These are phyloP conservation scores for Malurus alboscapulatus DNA, from an alignment of 2,113 vertebrate species.

Conservation along the genomic window DNA sequence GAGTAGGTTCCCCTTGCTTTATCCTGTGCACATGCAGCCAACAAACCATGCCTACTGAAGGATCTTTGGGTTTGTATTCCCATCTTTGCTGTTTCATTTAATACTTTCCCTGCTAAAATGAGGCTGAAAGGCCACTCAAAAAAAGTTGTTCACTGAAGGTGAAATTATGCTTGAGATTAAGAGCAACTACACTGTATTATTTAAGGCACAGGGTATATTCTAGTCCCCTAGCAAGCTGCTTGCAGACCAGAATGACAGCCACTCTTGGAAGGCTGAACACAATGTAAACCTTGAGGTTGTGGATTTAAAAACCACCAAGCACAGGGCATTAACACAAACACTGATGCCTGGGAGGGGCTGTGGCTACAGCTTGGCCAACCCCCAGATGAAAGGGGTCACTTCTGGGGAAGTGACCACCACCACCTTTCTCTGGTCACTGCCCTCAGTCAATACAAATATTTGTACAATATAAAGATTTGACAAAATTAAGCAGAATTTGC, in stretches of 20 bases:
- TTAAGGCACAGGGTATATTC: background rate
- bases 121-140: background rate
- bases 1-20: background rate
- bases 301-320: background rate
- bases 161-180: background rate
- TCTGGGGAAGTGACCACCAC: background rate
- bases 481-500: background rate
- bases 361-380: background rate
- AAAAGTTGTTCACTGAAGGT: background rate
- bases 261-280: rapidly evolving
- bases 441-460: background rate
- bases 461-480: background rate
- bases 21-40: background rate
- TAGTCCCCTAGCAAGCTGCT: background rate
- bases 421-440: background rate
- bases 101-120: background rate
- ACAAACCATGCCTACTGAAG: background rate
- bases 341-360: background rate
- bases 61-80: background rate
- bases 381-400: background rate
- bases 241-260: background rate
- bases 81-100: background rate
- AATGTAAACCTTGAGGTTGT: background rate
- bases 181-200: background rate
- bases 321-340: background rate